Evolutionary conservation across 2,113 vertebrate species (phyloP).

Genomic region (Alligator sinensis): DNA sequence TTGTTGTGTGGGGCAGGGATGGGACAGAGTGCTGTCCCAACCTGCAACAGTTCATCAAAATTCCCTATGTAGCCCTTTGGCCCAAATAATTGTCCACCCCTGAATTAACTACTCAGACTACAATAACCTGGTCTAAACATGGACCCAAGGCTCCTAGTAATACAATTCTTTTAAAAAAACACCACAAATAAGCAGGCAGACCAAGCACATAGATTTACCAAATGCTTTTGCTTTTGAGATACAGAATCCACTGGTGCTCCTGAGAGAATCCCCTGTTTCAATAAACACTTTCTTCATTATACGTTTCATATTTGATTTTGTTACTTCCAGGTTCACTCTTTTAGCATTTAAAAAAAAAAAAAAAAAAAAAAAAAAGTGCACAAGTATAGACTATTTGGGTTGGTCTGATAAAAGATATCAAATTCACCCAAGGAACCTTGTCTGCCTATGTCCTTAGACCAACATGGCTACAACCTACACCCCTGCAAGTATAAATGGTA

Average conservation of each 20-base stretch:
- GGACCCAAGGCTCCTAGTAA: not conserved
- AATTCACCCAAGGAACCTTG: too few species aligned
- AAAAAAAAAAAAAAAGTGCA: not conserved
- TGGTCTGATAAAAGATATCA: too few species aligned
- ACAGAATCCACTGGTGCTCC: not conserved
- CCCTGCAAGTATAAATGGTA: not conserved
- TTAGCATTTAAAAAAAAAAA: too few species aligned
- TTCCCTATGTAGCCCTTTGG: too few species aligned
- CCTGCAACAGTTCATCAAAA: too few species aligned
- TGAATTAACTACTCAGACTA: not conserved
- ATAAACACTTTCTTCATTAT: not conserved
- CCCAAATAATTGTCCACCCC: too few species aligned
- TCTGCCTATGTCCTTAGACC: too few species aligned
- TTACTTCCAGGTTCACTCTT: not conserved
- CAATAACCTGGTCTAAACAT: not conserved
- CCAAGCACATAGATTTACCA: not conserved
- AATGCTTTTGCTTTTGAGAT: not conserved
- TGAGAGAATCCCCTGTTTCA: not conserved
- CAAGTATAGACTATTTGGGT: not conserved
- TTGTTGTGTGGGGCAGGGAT: too few species aligned
- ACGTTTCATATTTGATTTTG: not conserved
- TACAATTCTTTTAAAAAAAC: not conserved
- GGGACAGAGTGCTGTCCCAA: too few species aligned
- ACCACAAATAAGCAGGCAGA: not conserved
- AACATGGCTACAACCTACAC: too few species aligned